Evolutionary conservation across 2,888 invertebrate species (phyloP), one percentile per base, ranked within the genome.

Genomic region (Eueremaeus valkanovi): DNA sequence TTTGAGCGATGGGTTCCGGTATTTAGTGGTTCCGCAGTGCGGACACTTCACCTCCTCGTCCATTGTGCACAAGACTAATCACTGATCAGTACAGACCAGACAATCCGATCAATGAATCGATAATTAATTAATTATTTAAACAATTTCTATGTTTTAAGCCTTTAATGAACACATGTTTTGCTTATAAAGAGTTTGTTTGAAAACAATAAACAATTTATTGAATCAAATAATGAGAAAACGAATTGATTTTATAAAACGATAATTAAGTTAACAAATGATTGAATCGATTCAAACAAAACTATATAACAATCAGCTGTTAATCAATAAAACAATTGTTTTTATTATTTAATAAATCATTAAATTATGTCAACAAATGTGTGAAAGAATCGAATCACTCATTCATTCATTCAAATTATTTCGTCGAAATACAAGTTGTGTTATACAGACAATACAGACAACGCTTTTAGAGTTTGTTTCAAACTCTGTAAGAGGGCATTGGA

Each of bases 11-110:
- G 97, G 97, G 86, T 98, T 98, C 84, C 96, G 89, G 83, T 96
- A 97, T 85, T 97, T 97, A 70, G 85, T 94, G 51, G 96, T 95
- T 87, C 95, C 95, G 85, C 98, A 98, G 84, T 95, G 89, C 78
- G 96, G 96, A 86, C 97, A 95, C 90, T 90, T 90, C 84, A 90
- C 90, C 81, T 93, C 92, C 79, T 91, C 90, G 40, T 63, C 76
- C 76, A 76, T 77, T n/a, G n/a, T n/a, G n/a, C n/a, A n/a, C n/a
- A n/a, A n/a, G n/a, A n/a, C n/a, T n/a, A n/a, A n/a, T n/a, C n/a
- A n/a, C n/a, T n/a, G n/a, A n/a, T n/a, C n/a, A n/a, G n/a, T n/a
- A n/a, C n/a, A n/a, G n/a, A n/a, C n/a, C n/a, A n/a, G n/a, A n/a
- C n/a, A n/a, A n/a, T n/a, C n/a, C n/a, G n/a, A n/a, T n/a, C n/a